These are phyloP conservation scores for Volucella inanis DNA, from an alignment of 2,888 invertebrate species.

Conservation along the genomic window DNA sequence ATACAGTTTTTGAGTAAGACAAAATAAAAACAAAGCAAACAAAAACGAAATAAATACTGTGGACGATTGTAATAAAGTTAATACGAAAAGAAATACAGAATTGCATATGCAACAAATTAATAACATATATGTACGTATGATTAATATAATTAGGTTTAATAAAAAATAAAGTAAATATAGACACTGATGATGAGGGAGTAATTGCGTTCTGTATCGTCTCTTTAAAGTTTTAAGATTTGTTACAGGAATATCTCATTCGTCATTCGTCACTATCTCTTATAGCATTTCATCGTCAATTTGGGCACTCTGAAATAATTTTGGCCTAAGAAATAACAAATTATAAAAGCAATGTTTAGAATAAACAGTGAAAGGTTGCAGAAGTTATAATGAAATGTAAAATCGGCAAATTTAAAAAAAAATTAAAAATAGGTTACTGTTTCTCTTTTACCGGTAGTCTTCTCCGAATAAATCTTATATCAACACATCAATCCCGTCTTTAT, in stretches of 20 bases:
- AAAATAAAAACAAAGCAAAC: conserved; percentile 15
- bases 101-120: conserved; percentile 46
- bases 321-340: no score
- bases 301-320: no score
- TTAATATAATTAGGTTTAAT: conserved; percentile 68
- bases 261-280: background rate
- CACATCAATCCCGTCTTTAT: no score
- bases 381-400: no score
- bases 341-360: no score
- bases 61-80: conserved; percentile 62
- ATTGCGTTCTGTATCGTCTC: background rate
- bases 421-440: no score
- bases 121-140: conserved; percentile 39
- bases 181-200: conserved; percentile 53
- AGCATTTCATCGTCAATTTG: no score
- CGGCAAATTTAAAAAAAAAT: no score
- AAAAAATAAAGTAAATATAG: conserved; percentile 61
- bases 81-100: conserved; percentile 54
- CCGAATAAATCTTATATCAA: no score
- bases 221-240: background rate
- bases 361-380: no score
- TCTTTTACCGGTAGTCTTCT: no score
- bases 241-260: background rate
- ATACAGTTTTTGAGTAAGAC: conserved; percentile 28
- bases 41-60: conserved; percentile 16